A percentile compares a stretch with the other conserved stretches of the same genome.
Conservation (phyloP, 2,113 vertebrate species). For the Cololabis saira region DNA sequence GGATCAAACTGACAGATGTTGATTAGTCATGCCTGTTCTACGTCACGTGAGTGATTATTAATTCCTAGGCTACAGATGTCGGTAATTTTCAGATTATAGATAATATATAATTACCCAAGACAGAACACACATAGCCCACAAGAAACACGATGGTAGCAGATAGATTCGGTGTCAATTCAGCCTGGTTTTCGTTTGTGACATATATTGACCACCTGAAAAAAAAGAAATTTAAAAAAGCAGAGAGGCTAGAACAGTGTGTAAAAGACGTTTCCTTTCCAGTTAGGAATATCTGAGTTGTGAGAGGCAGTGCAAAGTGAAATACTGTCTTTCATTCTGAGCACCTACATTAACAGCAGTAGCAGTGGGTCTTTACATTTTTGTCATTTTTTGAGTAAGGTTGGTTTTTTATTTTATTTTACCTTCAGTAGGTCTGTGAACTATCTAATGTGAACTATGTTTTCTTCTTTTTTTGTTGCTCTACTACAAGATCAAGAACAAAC, state of each 20-base stretch:
- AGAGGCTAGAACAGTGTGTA: conserved; percentile 48
- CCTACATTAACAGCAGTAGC: conserved; percentile 73
- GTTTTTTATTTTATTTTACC: conserved; percentile 10
- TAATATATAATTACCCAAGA: conserved; percentile 75
- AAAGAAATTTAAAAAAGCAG: conserved; percentile 25
- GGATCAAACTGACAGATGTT: conserved; percentile 71
- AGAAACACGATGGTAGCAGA: conserved; percentile 76
- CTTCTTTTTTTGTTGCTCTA: conserved; percentile 37
- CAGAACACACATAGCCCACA: conserved; percentile 74
- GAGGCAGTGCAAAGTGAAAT: conserved; percentile 83
- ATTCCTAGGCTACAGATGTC: conserved; percentile 77
- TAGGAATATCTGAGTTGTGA: conserved; percentile 53
- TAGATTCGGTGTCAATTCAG: conserved; percentile 65
- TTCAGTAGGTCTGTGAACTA: conserved; percentile 72
- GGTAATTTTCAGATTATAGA: conserved; percentile 74
- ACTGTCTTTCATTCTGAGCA: conserved; percentile 73
- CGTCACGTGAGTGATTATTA: conserved; percentile 74
- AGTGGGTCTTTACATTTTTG: conserved; percentile 44
- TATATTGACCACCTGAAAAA: conserved; percentile 61
- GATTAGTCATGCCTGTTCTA: conserved; percentile 83
- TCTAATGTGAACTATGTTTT: conserved; percentile 22
- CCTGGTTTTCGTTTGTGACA: conserved; percentile 58
- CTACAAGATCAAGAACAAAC: conserved; percentile 64
- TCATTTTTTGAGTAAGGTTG: conserved; percentile 40
- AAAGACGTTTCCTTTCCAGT: conserved; percentile 16